These are phyloP conservation scores for Triops cancriformis DNA, from an alignment of 1,140 invertebrate genomes.

Conservation along the genomic window DNA sequence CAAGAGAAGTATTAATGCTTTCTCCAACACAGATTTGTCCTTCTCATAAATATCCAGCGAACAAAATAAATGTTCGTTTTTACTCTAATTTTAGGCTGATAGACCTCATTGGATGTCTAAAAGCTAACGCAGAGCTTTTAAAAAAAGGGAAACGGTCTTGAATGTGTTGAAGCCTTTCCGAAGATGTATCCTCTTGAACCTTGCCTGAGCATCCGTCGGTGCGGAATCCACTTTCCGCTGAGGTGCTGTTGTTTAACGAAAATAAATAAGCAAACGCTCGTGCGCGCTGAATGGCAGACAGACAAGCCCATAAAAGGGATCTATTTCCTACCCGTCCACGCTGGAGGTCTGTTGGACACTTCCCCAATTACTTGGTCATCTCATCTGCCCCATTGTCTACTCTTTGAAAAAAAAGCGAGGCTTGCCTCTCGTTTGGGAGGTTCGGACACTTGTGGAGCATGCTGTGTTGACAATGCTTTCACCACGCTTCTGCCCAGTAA, in stretches of 20 bases:
- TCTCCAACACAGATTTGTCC: too few species aligned
- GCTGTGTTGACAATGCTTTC: conserved; percentile 13
- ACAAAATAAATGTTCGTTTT: too few species aligned
- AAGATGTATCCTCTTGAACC: too few species aligned
- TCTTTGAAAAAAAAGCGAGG: not conserved
- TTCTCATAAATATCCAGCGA: too few species aligned
- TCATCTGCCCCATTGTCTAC: not conserved
- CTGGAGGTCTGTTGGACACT: not conserved
- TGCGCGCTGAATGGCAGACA: conserved; percentile 2
- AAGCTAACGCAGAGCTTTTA: too few species aligned
- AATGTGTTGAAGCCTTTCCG: too few species aligned
- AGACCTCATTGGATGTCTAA: too few species aligned
- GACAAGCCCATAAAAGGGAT: not conserved
- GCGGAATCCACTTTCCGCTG: not conserved
- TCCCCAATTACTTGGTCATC: not conserved
- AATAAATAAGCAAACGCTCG: not conserved
- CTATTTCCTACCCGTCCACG: not conserved
- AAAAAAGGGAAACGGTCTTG: too few species aligned
- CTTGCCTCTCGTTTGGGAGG: not conserved
- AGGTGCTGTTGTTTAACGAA: not conserved
- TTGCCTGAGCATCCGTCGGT: not conserved
- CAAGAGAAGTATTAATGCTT: too few species aligned
- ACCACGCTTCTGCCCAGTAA: conserved; percentile 8
- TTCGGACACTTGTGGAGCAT: conserved; percentile 12
- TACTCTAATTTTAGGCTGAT: too few species aligned